A percentile compares a stretch with the other conserved stretches of the same genome.
These are phyloP conservation scores for Squalus acanthias DNA, from an alignment of 2,797 vertebrate species.

Conservation along the genomic window DNA sequence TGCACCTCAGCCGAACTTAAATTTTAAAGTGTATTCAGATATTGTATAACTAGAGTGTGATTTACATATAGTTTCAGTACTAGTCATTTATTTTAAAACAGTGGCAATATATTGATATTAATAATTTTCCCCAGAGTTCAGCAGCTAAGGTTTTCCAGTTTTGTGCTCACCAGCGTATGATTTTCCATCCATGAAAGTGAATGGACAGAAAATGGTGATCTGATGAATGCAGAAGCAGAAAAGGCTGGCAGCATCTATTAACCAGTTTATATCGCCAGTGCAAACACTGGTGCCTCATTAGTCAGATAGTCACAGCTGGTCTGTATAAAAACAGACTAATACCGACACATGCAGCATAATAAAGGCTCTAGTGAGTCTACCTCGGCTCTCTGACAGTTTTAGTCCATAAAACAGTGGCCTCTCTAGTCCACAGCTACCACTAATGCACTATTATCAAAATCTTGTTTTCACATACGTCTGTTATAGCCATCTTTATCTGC, in stretches of 20 bases:
- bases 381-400: neutral
- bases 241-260: neutral
- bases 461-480: neutral
- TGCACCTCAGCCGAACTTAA: neutral
- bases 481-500: neutral
- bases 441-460: neutral
- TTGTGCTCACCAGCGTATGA: neutral
- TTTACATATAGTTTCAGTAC: neutral
- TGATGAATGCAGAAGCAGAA: neutral
- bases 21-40: neutral
- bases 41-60: no score
- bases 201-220: neutral
- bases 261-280: conserved; percentile 2
- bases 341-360: neutral
- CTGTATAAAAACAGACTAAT: neutral
- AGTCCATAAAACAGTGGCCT: neutral
- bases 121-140: neutral
- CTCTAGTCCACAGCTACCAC: neutral
- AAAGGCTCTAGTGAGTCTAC: neutral
- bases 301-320: neutral
- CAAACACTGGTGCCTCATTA: neutral
- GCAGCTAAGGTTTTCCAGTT: neutral
- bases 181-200: neutral
- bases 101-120: neutral
- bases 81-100: neutral